These are phyloP conservation scores for Dasypolia templi DNA, from an alignment of 2,888 invertebrate genomes.

Conservation along the genomic window DNA sequence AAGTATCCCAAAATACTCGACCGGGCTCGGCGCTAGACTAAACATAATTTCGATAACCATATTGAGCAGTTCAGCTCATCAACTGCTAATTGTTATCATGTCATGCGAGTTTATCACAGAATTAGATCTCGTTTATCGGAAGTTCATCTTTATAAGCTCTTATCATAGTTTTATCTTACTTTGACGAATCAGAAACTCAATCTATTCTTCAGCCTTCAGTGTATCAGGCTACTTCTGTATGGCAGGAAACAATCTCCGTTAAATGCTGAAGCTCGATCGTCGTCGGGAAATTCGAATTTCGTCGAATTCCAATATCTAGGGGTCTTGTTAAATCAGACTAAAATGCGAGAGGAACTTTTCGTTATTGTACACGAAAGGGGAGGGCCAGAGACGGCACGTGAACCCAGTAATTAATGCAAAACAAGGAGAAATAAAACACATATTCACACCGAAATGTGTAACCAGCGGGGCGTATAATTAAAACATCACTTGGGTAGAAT, in stretches of 20 bases:
- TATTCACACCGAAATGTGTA: slow-evolving; percentile 77
- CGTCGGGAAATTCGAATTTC: slow-evolving; percentile 58
- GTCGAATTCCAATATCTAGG: slow-evolving; percentile 69
- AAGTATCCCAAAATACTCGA: background rate
- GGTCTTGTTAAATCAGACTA: slow-evolving; percentile 72
- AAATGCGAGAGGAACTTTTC: slow-evolving; percentile 70
- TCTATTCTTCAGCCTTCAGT: background rate
- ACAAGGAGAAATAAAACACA: slow-evolving; percentile 83
- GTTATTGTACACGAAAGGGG: slow-evolving; percentile 81
- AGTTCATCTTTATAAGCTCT: slow-evolving; percentile 26
- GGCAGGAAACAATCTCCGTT: slow-evolving; percentile 47
- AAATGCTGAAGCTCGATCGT: slow-evolving; percentile 46
- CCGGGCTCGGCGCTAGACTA: background rate
- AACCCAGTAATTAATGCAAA: slow-evolving; percentile 83
- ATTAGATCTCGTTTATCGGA: slow-evolving; percentile 28
- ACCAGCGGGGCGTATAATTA: slow-evolving; percentile 80
- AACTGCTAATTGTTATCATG: slow-evolving; percentile 41
- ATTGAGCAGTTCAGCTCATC: slow-evolving; percentile 17
- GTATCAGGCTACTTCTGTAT: slow-evolving; percentile 36
- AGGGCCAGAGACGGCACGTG: slow-evolving; percentile 69
- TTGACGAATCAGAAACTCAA: slow-evolving; percentile 18
- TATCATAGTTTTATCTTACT: slow-evolving; percentile 20
- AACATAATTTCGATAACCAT: slow-evolving; percentile 16
- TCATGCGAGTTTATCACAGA: slow-evolving; percentile 21
- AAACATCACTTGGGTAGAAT: slow-evolving; percentile 78